Base-by-base conservation (phyloP, 2,888 invertebrate genomes). In the Polietes domitor region DNA sequence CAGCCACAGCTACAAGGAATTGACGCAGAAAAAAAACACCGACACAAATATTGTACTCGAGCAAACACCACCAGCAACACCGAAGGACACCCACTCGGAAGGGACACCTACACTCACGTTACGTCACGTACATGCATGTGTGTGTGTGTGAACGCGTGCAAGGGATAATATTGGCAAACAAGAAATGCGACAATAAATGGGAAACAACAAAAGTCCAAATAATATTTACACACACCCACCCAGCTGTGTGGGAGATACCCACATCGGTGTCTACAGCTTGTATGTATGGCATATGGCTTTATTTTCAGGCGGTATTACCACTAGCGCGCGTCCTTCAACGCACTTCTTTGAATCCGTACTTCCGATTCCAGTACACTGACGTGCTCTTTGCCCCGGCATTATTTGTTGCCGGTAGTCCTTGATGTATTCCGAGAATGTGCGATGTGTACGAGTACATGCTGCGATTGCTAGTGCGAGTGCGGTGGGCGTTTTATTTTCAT, bases 361-460 rank as follows among this genome's bases (percentile, higher is more conserved):
- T 58, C 26, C 24, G 58, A 53, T 10, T 24, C 4, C 24, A 15
- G 5, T 4, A 26, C 26, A 26, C 12, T 15, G 0, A 1, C 26
- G 58, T 58, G 15, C 24, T 26, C 24, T 24, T 9, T 26, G 58
- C 24, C 26, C 26, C 26, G 58, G 1, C 58, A 1, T 12, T 26
- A 58, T 58, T 24, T 58, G 26, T 24, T 58, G 26, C 17, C 53
- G 28, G 32, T 7, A 63, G 47, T 71, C 63, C 70, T 77, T 77
- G 47, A 71, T 75, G 74, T 28, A 74, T 75, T 75, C 41, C 63
- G 21, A 43, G 77, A 80, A 77, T 77, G 50, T 76, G 47, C 12
- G 12, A 7, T 32, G 37, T 37, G 37, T 73, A 41, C 72, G 15
- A 12, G 37, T 32, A 72, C 65, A 72, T 58, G 19, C 43, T 41